Conservation (phyloP, 2,888 invertebrate genomes). For the Machimus atricapillus region DNA sequence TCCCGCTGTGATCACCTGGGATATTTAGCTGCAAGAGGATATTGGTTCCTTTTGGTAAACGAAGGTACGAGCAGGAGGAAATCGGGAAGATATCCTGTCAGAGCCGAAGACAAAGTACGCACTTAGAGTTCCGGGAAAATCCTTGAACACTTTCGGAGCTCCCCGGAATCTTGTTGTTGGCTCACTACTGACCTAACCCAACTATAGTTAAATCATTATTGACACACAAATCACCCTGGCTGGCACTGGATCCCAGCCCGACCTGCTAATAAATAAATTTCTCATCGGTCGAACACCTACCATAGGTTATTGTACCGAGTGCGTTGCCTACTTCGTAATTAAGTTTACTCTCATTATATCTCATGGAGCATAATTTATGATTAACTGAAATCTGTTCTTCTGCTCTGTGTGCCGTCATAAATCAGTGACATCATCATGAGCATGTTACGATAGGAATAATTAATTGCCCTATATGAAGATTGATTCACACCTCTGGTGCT, state of each 20-base stretch:
- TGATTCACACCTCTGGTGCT: conserved; percentile 46
- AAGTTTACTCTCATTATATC: conserved; percentile 46
- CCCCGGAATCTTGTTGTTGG: neutral
- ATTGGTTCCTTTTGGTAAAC: neutral
- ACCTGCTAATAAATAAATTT: conserved; percentile 26
- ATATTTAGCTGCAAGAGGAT: neutral
- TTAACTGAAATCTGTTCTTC: conserved; percentile 45
- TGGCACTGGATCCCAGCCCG: neutral
- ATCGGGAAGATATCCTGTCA: neutral
- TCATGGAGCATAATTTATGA: conserved; percentile 46
- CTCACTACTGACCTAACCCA: neutral
- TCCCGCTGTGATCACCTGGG: neutral
- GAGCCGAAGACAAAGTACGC: neutral
- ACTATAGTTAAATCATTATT: conserved; percentile 7
- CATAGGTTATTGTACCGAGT: conserved; percentile 21
- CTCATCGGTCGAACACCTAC: conserved; percentile 13
- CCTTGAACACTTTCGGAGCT: neutral
- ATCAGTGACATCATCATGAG: conserved; percentile 47
- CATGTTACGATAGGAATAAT: conserved; percentile 47
- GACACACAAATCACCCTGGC: conserved; percentile 10
- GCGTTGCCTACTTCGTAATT: conserved; percentile 37
- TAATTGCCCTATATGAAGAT: conserved; percentile 47
- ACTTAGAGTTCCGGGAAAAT: neutral
- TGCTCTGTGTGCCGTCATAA: conserved; percentile 44
- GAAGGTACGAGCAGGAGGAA: neutral